Evolutionary conservation across 2,797 vertebrate species (phyloP), one percentile per base, ranked within the genome.

Genomic region (Decapterus maruadsi): DNA sequence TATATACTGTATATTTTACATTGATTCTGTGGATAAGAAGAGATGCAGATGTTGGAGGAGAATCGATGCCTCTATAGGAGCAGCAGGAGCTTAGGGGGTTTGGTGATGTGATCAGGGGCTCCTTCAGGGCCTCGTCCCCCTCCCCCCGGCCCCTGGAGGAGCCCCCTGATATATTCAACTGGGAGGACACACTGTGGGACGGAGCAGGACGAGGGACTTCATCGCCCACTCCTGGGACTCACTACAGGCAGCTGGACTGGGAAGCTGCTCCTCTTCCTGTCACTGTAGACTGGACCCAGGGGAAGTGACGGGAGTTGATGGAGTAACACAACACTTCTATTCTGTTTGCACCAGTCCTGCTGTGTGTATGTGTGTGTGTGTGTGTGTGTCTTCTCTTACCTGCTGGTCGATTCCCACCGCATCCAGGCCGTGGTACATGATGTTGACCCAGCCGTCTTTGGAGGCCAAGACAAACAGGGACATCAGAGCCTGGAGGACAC

Each of bases 401-500:
- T 99, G 98, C 87, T 99, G 97, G 90, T 99, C 97, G 59, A 99
- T 97, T 59, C 96, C 97, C 5, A 99, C 98, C 4, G 98, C 97
- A 16, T 99, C 98, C 50, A 99, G 93, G 38, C 98, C 98, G 0
- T 99, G 97, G 88, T 99, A 99, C 98, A 99, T 99, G 85, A 99
- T 99, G 92, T 99, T 98, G 82, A 99, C 98, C 98, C 98, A 99
- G 69, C 98, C 98, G 1, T 99, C 98, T 93, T 99, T 99, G 65
- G 98, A 99, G 69, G 98, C 97, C 94, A 99, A 85, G 67, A 99
- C 98, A 85, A 99, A 99, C 79, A 99, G 94, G 59, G 97, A 99
- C 97, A 99, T 99, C 85, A 99, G 93, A 77, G 98, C 98, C 98
- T 99, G 90, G 12, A 72, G 22, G 8, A 43, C 13, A 16, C 42